Evolutionary conservation across 2,797 vertebrate genomes (phyloP).

Genomic region (Characodon lateralis): DNA sequence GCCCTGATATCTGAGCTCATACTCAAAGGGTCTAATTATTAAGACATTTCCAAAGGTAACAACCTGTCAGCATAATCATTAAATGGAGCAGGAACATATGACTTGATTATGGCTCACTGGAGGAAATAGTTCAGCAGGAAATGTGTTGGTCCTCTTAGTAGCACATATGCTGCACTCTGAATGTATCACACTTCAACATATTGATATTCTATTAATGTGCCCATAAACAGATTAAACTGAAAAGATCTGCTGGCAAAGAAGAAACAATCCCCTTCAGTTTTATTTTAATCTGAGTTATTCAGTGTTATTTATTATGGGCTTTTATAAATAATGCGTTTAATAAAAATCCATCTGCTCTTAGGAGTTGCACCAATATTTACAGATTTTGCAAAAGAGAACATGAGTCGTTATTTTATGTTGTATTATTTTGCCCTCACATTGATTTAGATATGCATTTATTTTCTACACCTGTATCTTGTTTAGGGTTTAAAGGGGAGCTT

Average conservation of each 20-base stretch:
- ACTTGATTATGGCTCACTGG: constrained; percentile 3
- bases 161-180: constrained; percentile 4
- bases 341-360: constrained; percentile 5
- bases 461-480: too few species aligned
- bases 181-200: constrained; percentile 13
- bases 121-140: constrained; percentile 2
- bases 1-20: not conserved
- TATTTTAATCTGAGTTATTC: constrained; percentile 2
- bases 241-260: constrained; percentile 33
- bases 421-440: too few species aligned
- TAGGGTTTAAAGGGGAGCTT: too few species aligned
- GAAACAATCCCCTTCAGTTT: constrained; percentile 5
- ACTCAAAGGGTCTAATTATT: not conserved
- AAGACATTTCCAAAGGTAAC: constrained; percentile 17
- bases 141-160: not conserved
- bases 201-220: constrained; percentile 23
- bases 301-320: constrained; percentile 10
- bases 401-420: too few species aligned
- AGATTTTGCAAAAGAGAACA: too few species aligned
- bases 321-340: constrained; percentile 8
- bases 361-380: not conserved
- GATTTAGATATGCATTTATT: too few species aligned
- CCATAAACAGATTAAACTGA: constrained; percentile 6
- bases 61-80: constrained; percentile 20
- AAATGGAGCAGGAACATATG: constrained; percentile 15